Evolutionary conservation across 2,797 vertebrate genomes (phyloP), one percentile per base, ranked within the genome.

Genomic region (Sebastes miniatus): DNA sequence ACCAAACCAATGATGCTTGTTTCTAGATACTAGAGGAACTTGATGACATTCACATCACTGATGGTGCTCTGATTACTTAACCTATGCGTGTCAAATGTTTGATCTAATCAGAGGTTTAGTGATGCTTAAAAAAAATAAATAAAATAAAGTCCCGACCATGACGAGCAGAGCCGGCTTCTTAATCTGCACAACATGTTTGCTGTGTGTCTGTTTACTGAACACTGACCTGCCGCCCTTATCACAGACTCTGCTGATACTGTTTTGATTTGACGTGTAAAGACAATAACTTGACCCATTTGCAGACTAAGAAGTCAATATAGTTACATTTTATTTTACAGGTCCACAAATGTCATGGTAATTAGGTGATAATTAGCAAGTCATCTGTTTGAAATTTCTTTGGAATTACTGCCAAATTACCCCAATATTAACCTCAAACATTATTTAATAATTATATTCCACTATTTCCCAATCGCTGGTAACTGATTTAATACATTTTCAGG

Each of bases 141-240:
- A n/a, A 73, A 36, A 24, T 18, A 47, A 47, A 16, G 14, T 34
- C 8, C 9, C 12, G 9, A 6, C 10, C 25, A 3, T 13, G 47
- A 58, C 2, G 5, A 70, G 13, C 52, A 50, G 34, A 43, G n/a
- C 14, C 8, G 3, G 14, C 20, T 12, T 9, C 27, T 54, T 18
- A 32, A 65, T 59, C 59, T 63, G 31, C 14, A 31, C 52, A 39
- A 6, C 20, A 6, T 64, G 83, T 81, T 71, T 66, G 32, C 32
- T n/a, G 12, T 27, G 9, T 10, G 25, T 81, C 20, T 76, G 69
- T 77, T 68, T 32, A 56, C 75, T 24, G 56, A 77, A 24, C 67
- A 73, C 34, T 75, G 80, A 80, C 47, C 74, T 39, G 34, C 61
- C 68, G 57, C 27, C 58, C 69, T 64, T 75, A 82, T 88, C 68